Evolutionary conservation across 2,797 vertebrate species (phyloP), one percentile per base, ranked within the genome.

Genomic region (Lagocephalus sceleratus): DNA sequence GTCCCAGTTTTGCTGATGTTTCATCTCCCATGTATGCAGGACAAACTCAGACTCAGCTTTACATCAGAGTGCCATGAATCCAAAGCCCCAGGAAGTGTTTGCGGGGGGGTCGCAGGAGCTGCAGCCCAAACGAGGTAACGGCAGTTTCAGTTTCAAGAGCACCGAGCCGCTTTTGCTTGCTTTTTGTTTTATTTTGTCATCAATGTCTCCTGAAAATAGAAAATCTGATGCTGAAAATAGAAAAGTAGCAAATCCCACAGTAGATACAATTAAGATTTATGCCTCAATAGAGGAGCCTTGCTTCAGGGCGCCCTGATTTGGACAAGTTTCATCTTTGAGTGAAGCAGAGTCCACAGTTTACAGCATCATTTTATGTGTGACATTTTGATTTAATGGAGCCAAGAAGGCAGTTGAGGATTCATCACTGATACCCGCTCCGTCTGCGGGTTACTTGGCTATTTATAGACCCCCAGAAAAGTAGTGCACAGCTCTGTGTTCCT

Each of bases 21-120:
- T 79, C 47, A 21, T 79, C 58, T 76, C 65, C 55, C 11, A 73
- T 66, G 60, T 63, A 38, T 55, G 20, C 87, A 99, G 97, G 91
- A 98, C 96, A 70, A 98, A 99, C 83, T 99, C 97, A 0, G 97
- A 99, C 86, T 99, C 97, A 3, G 97, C 97, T 67, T 88, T 99
- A 79, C 97, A 99, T 81, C 96, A 98, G 94, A 99, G 96, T 73
- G 90, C 96, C 67, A 94, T 98, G 93, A 92, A 93, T 46, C 95
- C 94, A 1, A 85, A 91, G 63, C 93, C 94, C 23, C 92, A 94
- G 71, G 95, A 99, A 56, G 75, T 93, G 61, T 98, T 96, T 61
- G 85, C 91, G 0, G 92, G 93, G 48, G 94, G 94, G 12, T 94
- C 95, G 0, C 96, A 97, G 81, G 96, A 99, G 51, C 83, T 94